Base-by-base conservation (phyloP, 1,140 invertebrate genomes). In the Drosophila lacertosa region DNA sequence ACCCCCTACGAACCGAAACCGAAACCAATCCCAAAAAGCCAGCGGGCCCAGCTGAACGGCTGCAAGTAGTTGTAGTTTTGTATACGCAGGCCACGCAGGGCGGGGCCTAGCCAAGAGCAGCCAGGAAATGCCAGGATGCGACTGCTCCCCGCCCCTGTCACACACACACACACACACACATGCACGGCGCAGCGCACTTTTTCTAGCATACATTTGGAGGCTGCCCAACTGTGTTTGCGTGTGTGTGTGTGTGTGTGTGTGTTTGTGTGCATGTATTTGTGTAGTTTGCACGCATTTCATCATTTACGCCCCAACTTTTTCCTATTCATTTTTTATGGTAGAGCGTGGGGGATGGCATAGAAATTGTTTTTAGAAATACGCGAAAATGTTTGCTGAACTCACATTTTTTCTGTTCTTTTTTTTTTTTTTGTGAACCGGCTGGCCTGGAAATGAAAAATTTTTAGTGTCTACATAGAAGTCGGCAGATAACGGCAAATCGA, bases 361-460 rank as follows among this genome's bases (percentile, higher is more conserved):
- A 86, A 88, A 86, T 86, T 86, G 82, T 86, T 86, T 86, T 86
- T 86, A 86, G 82, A 86, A 86, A 86, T 86, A 86, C 82, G 82
- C 82, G 82, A 86, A 86, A 86, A 86, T 86, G 82, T 86, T 86
- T 86, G 82, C 82, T 66, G 70, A 80, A 74, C 80, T 71, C 63
- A 65, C 42, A 50, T 59, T 35, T 45, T 58, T 16, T 16, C 22
- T 58, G n/a, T 39, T 37, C 32, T 77, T 66, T 75, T 51, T 55
- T 39, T 64, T 22, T 37, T 45, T 53, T 53, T 39, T 62, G 39
- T 26, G 47, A 29, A 40, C 44, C 58, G 80, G 20, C 74, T 81
- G 63, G 81, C 57, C 81, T 88, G 73, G 62, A 86, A 86, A 86
- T 84, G 80, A 84, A 86, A 84, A 84, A 63, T 84, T 86, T 83